These are phyloP conservation scores for Rhyacichthys aspro DNA, from an alignment of 2,797 vertebrate genomes.

Conservation along the genomic window DNA sequence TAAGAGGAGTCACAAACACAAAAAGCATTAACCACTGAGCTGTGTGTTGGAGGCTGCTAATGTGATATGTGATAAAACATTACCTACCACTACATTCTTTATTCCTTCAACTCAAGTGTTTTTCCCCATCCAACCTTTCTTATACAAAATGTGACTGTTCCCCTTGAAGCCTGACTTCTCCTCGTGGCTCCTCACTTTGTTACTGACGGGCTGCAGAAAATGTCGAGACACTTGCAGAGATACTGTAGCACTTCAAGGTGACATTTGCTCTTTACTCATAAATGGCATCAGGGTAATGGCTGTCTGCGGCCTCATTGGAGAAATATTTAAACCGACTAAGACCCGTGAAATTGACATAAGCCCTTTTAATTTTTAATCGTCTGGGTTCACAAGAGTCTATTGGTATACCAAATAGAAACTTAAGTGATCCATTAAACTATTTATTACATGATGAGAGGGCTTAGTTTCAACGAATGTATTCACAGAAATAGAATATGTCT, in stretches of 20 bases:
- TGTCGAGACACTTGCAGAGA: constrained; percentile 14
- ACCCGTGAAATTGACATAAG: constrained; percentile 46
- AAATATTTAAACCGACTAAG: constrained; percentile 52
- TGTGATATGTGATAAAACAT: too few species aligned
- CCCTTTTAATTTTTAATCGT: constrained; percentile 44
- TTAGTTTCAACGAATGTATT: too few species aligned
- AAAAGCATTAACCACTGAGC: too few species aligned
- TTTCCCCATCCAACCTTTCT: neutral
- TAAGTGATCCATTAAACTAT: too few species aligned
- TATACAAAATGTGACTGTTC: neutral
- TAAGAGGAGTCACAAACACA: too few species aligned
- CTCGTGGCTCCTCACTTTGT: constrained; percentile 9
- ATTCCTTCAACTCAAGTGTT: too few species aligned
- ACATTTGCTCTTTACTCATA: constrained; percentile 58
- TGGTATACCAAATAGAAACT: too few species aligned
- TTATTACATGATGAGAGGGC: too few species aligned
- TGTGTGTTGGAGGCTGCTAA: too few species aligned
- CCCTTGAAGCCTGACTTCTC: constrained; percentile 18
- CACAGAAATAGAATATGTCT: too few species aligned
- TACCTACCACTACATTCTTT: too few species aligned
- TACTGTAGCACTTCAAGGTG: constrained; percentile 54
- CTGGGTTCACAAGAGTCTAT: constrained; percentile 21
- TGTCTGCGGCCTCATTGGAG: constrained; percentile 51
- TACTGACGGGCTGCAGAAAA: constrained; percentile 10
- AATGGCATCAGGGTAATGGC: constrained; percentile 50